Evolutionary conservation across 2,797 vertebrate genomes (phyloP).

Genomic region (Eleutherodactylus coqui): DNA sequence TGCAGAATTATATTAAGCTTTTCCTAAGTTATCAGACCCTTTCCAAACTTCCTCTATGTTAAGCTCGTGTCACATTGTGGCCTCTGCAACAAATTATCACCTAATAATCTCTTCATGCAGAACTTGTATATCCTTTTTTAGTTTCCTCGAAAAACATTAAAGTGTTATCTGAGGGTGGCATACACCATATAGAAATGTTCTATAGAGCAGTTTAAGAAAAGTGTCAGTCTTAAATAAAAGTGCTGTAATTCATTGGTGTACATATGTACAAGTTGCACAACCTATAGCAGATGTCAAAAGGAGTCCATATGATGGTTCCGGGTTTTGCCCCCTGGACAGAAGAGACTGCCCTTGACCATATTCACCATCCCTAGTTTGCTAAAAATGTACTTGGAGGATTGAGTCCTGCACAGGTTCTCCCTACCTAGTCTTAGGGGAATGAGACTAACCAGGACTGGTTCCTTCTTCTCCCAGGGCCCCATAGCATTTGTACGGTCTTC

Average conservation of each 20-base stretch:
- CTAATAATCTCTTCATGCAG: background rate
- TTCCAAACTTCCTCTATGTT: background rate
- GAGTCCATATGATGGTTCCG: background rate
- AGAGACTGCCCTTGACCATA: background rate
- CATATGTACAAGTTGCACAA: background rate
- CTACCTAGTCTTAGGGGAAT: too few species aligned
- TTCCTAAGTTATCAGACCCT: constrained; percentile 8
- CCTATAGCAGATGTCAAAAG: background rate
- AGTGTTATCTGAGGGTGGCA: background rate
- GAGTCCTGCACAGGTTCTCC: too few species aligned
- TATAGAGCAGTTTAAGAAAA: background rate
- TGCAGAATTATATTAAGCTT: background rate
- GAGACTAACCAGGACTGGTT: too few species aligned
- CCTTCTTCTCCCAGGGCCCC: too few species aligned
- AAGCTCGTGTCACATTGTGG: constrained; percentile 29
- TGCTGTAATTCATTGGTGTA: background rate
- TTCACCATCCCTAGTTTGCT: background rate
- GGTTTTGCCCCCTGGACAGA: too few species aligned
- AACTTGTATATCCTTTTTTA: background rate
- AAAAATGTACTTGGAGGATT: too few species aligned
- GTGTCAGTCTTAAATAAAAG: background rate
- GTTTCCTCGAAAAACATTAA: background rate
- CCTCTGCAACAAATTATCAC: background rate
- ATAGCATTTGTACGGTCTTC: too few species aligned
- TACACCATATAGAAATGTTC: background rate